phyloP scores from a whole-genome alignment of 2,888 invertebrate species.

The Acleris literana region DNA sequence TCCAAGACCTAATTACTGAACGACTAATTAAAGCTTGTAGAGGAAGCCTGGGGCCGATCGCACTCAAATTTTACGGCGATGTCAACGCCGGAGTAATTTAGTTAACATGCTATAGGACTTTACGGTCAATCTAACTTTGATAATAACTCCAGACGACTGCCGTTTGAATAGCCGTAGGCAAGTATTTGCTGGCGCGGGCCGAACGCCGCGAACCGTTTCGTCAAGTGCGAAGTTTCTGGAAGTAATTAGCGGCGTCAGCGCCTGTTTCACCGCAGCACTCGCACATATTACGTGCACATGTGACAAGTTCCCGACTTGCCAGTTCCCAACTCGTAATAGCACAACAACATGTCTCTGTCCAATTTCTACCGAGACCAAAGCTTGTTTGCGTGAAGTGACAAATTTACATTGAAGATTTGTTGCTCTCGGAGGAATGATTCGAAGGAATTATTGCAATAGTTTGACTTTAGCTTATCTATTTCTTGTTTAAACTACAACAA shows the following conservation, averaged over 20 bases:
- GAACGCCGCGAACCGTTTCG: constrained; percentile 31
- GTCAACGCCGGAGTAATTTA: constrained; percentile 21
- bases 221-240: constrained; percentile 32
- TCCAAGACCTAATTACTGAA: constrained; percentile 47
- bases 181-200: not conserved
- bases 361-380: constrained; percentile 22
- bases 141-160: constrained; percentile 14
- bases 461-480: constrained; percentile 2
- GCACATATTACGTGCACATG: constrained; percentile 34
- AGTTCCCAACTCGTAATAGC: constrained; percentile 29
- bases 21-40: constrained; percentile 55
- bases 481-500: too few species aligned
- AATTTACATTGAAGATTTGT: constrained; percentile 21
- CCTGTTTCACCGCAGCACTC: constrained; percentile 23
- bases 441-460: constrained; percentile 10
- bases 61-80: constrained; percentile 29
- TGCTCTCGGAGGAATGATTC: constrained; percentile 3
- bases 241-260: constrained; percentile 31
- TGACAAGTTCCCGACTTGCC: constrained; percentile 30
- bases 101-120: constrained; percentile 28
- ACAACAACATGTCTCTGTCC: constrained; percentile 29
- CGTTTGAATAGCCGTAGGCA: constrained; percentile 5
- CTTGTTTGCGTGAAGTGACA: constrained; percentile 28
- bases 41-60: constrained; percentile 34
- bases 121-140: constrained; percentile 34